phyloP scores from a whole-genome alignment of 1,140 invertebrate species.

The Epicauta chinensis region DNA sequence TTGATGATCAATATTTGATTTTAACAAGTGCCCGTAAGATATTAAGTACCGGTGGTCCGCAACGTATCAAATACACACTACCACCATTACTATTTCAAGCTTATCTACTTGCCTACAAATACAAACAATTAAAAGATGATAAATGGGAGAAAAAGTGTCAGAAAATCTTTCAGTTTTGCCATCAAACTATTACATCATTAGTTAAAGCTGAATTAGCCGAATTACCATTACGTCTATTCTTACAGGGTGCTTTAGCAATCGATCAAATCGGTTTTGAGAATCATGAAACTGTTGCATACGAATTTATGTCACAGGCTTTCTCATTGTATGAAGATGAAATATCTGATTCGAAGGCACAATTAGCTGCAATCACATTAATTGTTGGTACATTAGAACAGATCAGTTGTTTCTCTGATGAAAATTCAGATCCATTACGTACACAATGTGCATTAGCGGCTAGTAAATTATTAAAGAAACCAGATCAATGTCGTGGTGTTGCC shows the following conservation, averaged over 20 bases:
- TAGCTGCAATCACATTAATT: slow-evolving; percentile 92
- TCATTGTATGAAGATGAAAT: slow-evolving; percentile 99
- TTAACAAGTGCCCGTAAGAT: slow-evolving; percentile 75
- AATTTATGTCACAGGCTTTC: slow-evolving; percentile 96
- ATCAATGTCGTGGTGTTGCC: slow-evolving; percentile 89
- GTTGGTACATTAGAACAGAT: slow-evolving; percentile 95
- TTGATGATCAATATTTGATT: slow-evolving; percentile 93
- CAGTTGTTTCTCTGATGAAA: slow-evolving; percentile 90
- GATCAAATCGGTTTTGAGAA: slow-evolving; percentile 90
- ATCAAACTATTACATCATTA: slow-evolving; percentile 87
- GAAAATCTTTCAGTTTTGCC: slow-evolving; percentile 97
- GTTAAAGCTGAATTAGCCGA: slow-evolving; percentile 93
- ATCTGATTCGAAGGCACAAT: slow-evolving; percentile 93
- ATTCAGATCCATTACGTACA: slow-evolving; percentile 92
- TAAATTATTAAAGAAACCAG: slow-evolving; percentile 95
- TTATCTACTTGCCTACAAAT: slow-evolving; percentile 82
- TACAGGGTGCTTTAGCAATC: slow-evolving; percentile 91
- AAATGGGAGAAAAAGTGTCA: slow-evolving; percentile 98
- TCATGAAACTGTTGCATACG: slow-evolving; percentile 94
- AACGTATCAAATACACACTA: slow-evolving; percentile 83
- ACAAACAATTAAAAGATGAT: slow-evolving; percentile 71
- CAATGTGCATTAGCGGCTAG: slow-evolving; percentile 92
- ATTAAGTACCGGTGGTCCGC: slow-evolving; percentile 79
- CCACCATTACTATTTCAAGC: slow-evolving; percentile 97
- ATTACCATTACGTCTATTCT: slow-evolving; percentile 84